Base-by-base conservation (phyloP, 1,140 invertebrate genomes). In the Caenorhabditis brenneri region DNA sequence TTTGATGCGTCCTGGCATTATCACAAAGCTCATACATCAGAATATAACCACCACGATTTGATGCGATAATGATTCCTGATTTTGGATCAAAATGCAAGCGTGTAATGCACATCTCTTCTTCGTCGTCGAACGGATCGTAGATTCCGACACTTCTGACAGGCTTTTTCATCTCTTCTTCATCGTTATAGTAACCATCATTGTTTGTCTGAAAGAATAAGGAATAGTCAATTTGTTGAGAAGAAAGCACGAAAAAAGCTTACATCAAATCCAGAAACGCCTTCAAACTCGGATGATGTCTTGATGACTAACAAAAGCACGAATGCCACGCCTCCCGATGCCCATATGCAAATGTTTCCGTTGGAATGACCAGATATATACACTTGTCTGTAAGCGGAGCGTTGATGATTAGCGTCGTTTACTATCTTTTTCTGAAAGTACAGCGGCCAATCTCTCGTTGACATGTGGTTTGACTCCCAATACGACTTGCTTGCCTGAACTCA, bases 291-390 rank as follows among this genome's bases (percentile, higher is more conserved):
- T 10, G 65, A 74, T 1, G 65, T 74, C 36, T 24, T n/a, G 65
- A 74, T 74, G 10, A 74, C 36, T 31, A 74, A 29, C 15, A 74
- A 10, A 15, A 74, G 36, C 6, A n/a, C 42, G 36, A 74, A 42
- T 74, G 19, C 65, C 24, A 74, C 65, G 9, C 65, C 65, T 12
- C 65, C 65, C 9, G 65, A 42, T 42, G 65, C 12, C 65, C 65
- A 74, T 4, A 74, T 42, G 15, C 65, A 74, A 12, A 74, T 74
- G 9, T 74, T 74, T 74, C 65, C 65, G 22, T 74, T 74, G 15
- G 65, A 74, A 46, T 74, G 65, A 74, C 65, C 65, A 27, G 36
- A 42, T n/a, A 74, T 27, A 46, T 74, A 74, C 6, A 74, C 65
- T 42, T 74, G 65, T 1, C 65, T 33, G 15, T 74, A 74, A 3